Percentiles rank a stretch among this genome's conserved stretches.
Conservation (phyloP, 2,797 vertebrate genomes). For the Odontamblyopus lacepedii region DNA sequence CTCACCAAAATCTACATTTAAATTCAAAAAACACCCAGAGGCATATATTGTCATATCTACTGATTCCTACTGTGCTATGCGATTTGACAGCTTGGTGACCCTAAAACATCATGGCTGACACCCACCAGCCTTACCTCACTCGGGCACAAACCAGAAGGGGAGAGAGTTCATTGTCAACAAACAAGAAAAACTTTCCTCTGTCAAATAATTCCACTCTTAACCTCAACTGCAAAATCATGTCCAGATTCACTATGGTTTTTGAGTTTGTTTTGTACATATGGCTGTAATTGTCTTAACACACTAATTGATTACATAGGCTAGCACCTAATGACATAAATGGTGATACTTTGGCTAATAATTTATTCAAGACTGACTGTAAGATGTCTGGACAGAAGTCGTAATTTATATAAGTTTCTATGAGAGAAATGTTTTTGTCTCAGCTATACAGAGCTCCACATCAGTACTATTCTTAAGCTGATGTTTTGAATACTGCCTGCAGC, state of each 20-base stretch:
- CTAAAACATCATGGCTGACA: slow-evolving; percentile 15
- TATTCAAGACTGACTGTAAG: background rate
- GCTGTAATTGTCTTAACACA: background rate
- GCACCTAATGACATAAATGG: background rate
- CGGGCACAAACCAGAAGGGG: slow-evolving; percentile 5
- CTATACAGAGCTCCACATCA: slow-evolving; percentile 15
- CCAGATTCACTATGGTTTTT: background rate
- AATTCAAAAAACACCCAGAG: slow-evolving; percentile 16
- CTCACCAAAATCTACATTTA: slow-evolving; percentile 14
- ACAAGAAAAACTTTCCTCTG: slow-evolving; percentile 3
- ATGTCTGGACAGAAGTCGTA: background rate
- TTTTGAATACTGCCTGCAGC: slow-evolving; percentile 22
- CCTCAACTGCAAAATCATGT: background rate
- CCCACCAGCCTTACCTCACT: slow-evolving; percentile 8
- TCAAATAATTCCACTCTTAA: background rate
- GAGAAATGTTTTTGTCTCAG: background rate
- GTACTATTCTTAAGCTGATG: slow-evolving; percentile 18
- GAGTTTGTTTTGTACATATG: background rate
- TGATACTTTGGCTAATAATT: background rate
- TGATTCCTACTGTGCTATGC: slow-evolving; percentile 4
- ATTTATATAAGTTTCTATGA: background rate
- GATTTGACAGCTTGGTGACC: slow-evolving; percentile 9
- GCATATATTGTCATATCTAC: slow-evolving; percentile 11
- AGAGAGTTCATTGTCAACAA: slow-evolving; percentile 8
- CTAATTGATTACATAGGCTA: too few relatives aligned